phyloP scores from a whole-genome alignment of 2,797 vertebrate species.

The Heteromormyrus szaboi region DNA sequence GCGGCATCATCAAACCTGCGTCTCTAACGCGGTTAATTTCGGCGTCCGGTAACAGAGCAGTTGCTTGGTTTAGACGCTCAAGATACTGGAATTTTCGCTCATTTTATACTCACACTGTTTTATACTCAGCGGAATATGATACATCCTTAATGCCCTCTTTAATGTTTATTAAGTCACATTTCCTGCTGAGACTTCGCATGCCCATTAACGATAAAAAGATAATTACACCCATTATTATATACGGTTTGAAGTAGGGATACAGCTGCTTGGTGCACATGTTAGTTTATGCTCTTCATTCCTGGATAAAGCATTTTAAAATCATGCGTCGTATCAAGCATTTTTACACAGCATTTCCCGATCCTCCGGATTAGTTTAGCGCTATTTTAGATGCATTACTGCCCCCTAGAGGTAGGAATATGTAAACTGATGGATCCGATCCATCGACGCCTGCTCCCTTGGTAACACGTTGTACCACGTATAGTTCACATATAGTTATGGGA shows the following conservation, averaged over 20 bases:
- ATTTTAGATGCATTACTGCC: constrained; percentile 14
- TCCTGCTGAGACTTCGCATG: constrained; percentile 2
- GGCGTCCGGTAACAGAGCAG: not conserved
- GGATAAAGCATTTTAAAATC: not conserved
- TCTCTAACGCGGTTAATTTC: not conserved
- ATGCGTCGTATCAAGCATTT: not conserved
- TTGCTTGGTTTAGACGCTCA: not conserved
- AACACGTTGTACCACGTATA: not conserved
- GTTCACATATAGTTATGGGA: not conserved
- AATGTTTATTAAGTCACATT: not conserved
- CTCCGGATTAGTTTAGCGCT: not conserved
- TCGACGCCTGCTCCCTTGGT: not conserved
- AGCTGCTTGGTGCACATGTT: not conserved
- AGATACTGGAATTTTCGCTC: not conserved
- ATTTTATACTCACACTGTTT: not conserved
- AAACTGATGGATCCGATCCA: not conserved
- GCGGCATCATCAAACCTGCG: not conserved
- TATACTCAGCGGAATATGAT: not conserved
- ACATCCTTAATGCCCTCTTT: not conserved
- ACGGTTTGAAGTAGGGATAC: not conserved
- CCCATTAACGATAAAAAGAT: not conserved
- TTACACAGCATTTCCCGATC: not conserved
- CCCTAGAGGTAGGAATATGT: constrained; percentile 14
- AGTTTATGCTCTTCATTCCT: not conserved
- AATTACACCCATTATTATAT: not conserved